Conservation (phyloP, 1,140 invertebrate genomes). For the Tetramorium simillimum region DNA sequence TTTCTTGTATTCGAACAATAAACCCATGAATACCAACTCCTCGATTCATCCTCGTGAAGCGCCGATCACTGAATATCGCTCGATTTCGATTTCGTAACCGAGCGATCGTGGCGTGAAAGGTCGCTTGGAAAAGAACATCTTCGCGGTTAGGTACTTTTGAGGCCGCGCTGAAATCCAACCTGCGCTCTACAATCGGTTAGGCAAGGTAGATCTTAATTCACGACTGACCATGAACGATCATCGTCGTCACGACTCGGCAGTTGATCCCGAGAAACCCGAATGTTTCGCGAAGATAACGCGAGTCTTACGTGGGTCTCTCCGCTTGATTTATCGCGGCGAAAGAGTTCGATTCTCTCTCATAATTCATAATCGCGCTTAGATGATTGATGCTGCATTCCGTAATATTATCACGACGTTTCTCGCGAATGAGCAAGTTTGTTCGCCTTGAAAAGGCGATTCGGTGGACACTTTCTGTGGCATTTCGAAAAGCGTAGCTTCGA, state of each 20-base stretch:
- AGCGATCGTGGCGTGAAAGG: conserved; percentile 38
- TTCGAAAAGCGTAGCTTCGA: conserved; percentile 4
- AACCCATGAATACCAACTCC: not conserved
- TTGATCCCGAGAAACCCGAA: not conserved
- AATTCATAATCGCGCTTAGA: conserved; percentile 8
- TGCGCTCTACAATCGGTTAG: conserved; percentile 19
- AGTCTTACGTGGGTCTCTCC: not conserved
- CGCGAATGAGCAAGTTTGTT: not conserved
- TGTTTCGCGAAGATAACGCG: not conserved
- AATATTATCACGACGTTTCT: conserved; percentile 30
- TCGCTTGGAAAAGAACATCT: conserved; percentile 29
- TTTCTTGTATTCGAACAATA: not conserved
- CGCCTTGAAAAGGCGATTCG: not conserved
- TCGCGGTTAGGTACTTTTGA: conserved; percentile 6
- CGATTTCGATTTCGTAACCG: conserved; percentile 42
- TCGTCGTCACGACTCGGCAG: conserved; percentile 3
- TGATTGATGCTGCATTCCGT: not conserved
- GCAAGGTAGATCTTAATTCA: conserved; percentile 28
- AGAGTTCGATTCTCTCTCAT: not conserved
- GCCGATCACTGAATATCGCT: conserved; percentile 21
- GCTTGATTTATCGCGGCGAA: not conserved
- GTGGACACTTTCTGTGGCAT: not conserved
- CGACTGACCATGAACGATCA: conserved; percentile 46
- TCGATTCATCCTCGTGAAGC: not conserved
- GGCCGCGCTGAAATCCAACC: not conserved